Base-by-base conservation (phyloP, 2,888 invertebrate species). In the Thymelicus sylvestris region DNA sequence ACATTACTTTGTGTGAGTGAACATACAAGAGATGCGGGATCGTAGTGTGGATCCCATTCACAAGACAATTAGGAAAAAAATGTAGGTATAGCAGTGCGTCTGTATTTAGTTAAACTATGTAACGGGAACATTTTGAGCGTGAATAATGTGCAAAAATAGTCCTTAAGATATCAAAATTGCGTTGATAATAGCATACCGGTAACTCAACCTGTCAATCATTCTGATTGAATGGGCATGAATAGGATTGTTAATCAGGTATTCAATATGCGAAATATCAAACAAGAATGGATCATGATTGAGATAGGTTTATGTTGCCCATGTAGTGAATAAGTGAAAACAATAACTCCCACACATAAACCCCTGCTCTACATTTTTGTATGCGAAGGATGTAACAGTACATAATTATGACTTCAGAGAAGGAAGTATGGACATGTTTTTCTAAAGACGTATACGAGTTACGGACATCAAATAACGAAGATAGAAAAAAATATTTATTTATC, bases 221-320 rank as follows among this genome's bases (percentile, higher is more conserved):
- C 50, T 67, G 39, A 67, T 60, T 52, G 44, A 12, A 31, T 67
- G 62, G 24, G 62, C 55, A 52, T 62, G 41, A 61, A 67, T 62
- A 55, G 24, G 41, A 52, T 13, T 13, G 19, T 61, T 50, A 67
- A 67, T 62, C 52, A 62, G 62, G 61, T 50, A 67, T 52, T 50
- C 66, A 67, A 67, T 67, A 60, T 19, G 15, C 41, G 62, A 62
- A 62, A 55, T 67, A 44, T 31, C 62, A 62, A 50, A 67, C 61
- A 47, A 15, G 31, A 31, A 31, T 3, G 15, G 48, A 61, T 52
- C 13, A 61, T 61, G 19, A 59, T 59, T 44, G 62, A 62, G 50
- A 52, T 52, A 52, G 44, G 44, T 44, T 52, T 13, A 12, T 47
- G 13, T 13, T 52, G 19, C 19, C 15, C 19, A 15, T 15, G 19